A percentile compares a stretch with the other conserved stretches of the same genome.
Evolutionary conservation across 2,797 vertebrate species (phyloP).

Genomic region (Acanthopagrus latus): DNA sequence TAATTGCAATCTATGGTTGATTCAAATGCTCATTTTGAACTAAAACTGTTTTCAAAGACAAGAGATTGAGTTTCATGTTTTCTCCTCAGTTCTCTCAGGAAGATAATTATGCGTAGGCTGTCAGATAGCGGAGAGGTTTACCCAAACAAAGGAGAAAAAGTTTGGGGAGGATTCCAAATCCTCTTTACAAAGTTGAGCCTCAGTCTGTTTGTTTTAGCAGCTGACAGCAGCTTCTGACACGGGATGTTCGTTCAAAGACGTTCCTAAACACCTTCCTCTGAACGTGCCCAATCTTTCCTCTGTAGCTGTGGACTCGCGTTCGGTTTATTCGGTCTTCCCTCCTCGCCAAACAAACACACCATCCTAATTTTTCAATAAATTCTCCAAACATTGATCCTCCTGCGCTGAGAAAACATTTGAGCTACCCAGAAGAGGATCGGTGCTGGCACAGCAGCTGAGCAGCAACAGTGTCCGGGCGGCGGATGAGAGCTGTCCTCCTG

Average conservation of each 20-base stretch:
- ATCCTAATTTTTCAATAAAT: conserved; percentile 17
- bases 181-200: conserved; percentile 46
- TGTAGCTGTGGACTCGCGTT: background rate
- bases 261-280: conserved; percentile 18
- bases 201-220: conserved; percentile 59
- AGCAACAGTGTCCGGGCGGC: conserved; percentile 20
- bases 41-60: conserved; percentile 30
- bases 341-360: conserved; percentile 8
- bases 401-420: conserved; percentile 20
- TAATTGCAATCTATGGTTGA: conserved; percentile 35
- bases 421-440: conserved; percentile 37
- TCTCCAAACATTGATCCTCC: background rate
- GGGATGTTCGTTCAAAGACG: conserved; percentile 19
- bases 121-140: conserved; percentile 40
- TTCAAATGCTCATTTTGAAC: conserved; percentile 24
- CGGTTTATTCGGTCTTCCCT: background rate
- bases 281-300: conserved; percentile 1
- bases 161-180: conserved; percentile 41
- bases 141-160: conserved; percentile 43
- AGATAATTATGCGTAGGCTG: conserved; percentile 52
- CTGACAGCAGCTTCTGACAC: conserved; percentile 36
- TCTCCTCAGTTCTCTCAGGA: conserved; percentile 24
- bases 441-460: conserved; percentile 35
- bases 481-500: conserved; percentile 33
- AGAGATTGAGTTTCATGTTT: conserved; percentile 33